Conservation (phyloP, 1,140 invertebrate species). For the Cherax destructor region DNA sequence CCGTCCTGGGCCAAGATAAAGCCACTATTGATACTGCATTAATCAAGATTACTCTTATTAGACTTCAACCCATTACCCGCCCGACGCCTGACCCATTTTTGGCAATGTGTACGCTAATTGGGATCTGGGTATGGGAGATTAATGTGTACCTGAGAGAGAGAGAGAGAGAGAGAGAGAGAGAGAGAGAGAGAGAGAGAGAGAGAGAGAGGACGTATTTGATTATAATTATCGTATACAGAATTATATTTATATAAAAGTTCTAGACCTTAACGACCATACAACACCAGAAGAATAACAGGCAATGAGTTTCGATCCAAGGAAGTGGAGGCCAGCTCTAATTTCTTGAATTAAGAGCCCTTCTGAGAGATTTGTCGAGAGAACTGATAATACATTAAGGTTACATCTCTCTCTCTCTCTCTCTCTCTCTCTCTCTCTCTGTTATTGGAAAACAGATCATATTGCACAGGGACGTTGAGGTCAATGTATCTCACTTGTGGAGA, state of each 20-base stretch:
- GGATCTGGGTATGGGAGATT: background rate
- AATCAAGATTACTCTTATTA: background rate
- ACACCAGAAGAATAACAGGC: too few relatives aligned
- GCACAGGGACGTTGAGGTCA: background rate
- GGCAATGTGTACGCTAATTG: background rate
- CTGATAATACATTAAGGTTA: conserved; percentile 1
- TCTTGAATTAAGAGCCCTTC: too few relatives aligned
- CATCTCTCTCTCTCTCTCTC: background rate
- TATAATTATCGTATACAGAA: too few relatives aligned
- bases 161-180: too few relatives aligned
- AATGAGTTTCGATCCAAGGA: too few relatives aligned
- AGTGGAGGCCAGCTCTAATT: too few relatives aligned
- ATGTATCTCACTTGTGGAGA: background rate
- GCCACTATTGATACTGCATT: background rate
- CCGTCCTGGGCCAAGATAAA: background rate
- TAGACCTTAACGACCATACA: too few relatives aligned
- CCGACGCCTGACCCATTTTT: background rate
- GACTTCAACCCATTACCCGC: background rate
- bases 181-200: too few relatives aligned
- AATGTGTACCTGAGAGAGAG: background rate
- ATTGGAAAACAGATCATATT: background rate
- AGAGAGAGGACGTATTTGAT: too few relatives aligned
- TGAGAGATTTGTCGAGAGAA: too few relatives aligned
- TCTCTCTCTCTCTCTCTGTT: too few relatives aligned
- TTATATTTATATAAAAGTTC: too few relatives aligned